Conservation (phyloP, 2,888 invertebrate species). For the Tenthredo notha region DNA sequence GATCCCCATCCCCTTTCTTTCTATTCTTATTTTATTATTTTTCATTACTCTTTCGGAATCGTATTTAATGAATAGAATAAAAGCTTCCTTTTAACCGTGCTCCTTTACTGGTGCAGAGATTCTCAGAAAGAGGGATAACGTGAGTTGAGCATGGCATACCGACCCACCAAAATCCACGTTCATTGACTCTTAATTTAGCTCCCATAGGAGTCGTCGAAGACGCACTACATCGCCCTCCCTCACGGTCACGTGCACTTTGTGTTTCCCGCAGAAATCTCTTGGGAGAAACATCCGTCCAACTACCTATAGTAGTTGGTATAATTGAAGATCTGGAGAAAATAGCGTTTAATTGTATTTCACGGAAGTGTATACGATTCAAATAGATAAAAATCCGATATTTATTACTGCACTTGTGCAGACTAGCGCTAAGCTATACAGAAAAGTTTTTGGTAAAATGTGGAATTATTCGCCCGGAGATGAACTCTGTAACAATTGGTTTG, state of each 20-base stretch:
- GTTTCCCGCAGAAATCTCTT: constrained; percentile 14
- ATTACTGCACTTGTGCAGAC: not conserved
- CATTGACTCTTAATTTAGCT: constrained; percentile 38
- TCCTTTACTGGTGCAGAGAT: not conserved
- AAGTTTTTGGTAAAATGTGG: not conserved
- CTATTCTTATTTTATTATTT: not conserved
- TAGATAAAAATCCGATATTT: not conserved
- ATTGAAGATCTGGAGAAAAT: constrained; percentile 14
- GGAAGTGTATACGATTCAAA: not conserved
- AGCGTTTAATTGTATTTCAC: constrained; percentile 35
- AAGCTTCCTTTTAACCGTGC: constrained; percentile 18
- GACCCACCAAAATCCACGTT: constrained; percentile 32
- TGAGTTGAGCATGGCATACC: not conserved
- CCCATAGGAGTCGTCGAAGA: constrained; percentile 42
- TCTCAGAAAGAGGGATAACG: not conserved
- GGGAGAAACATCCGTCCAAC: not conserved
- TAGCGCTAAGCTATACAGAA: not conserved
- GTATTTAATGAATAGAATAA: not conserved
- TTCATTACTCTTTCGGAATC: not conserved
- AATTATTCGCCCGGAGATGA: constrained; percentile 9
- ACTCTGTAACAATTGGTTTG: constrained; percentile 27
- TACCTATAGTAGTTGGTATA: not conserved
- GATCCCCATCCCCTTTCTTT: not conserved
- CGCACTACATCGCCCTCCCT: constrained; percentile 39
- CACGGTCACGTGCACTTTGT: constrained; percentile 43